phyloP scores from a whole-genome alignment of 2,888 invertebrate species.

The Adelphocoris suturalis region DNA sequence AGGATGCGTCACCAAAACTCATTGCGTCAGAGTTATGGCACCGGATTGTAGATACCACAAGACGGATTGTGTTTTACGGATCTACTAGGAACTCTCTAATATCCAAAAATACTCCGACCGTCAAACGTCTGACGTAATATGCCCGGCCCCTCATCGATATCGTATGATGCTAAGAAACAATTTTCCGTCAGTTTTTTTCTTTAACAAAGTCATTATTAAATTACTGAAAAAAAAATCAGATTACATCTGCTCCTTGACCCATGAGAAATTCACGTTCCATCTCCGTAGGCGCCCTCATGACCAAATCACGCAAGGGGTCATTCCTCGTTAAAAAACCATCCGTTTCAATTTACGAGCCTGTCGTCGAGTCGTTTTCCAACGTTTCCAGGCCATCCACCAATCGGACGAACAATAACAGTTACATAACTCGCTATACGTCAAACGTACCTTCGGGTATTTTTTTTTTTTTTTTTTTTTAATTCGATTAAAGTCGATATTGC shows the following conservation, averaged over 20 bases:
- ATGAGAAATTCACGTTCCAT: neutral
- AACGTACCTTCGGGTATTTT: neutral
- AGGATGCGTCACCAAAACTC: too few relatives aligned
- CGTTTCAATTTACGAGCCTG: constrained; percentile 13
- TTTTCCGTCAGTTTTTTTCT: too few relatives aligned
- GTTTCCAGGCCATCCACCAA: constrained; percentile 14
- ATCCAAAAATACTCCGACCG: too few relatives aligned
- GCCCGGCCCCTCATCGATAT: too few relatives aligned
- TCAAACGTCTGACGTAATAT: too few relatives aligned
- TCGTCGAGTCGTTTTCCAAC: neutral
- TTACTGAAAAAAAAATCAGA: too few relatives aligned
- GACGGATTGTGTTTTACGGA: too few relatives aligned
- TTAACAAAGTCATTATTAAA: too few relatives aligned
- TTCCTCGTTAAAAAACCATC: constrained; percentile 34
- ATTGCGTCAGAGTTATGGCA: too few relatives aligned
- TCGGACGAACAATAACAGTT: neutral
- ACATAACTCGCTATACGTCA: neutral
- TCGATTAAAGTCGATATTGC: neutral
- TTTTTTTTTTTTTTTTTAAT: neutral
- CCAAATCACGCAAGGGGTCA: neutral
- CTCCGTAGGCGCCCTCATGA: neutral
- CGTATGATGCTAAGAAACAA: too few relatives aligned
- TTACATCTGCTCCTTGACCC: neutral
- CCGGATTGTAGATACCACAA: too few relatives aligned
- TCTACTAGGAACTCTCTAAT: too few relatives aligned